phyloP scores from a whole-genome alignment of 2,888 invertebrate genomes.

The Leucophenga montana region DNA sequence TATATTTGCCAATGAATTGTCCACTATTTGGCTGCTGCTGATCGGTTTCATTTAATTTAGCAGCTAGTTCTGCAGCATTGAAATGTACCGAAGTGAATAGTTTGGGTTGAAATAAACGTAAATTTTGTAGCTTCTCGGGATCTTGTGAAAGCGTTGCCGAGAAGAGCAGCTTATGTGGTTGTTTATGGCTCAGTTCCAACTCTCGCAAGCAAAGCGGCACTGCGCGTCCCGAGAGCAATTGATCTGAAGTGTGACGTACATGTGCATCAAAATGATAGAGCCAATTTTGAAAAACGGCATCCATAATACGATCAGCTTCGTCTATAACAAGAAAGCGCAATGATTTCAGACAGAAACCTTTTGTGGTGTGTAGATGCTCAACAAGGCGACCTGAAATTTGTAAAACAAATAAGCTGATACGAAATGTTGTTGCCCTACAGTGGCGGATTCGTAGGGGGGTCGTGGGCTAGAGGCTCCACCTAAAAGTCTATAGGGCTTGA shows the following conservation, averaged over 20 bases:
- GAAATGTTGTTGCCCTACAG: no score
- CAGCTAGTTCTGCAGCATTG: constrained; percentile 48
- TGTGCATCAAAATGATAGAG: constrained; percentile 85
- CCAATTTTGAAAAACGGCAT: constrained; percentile 94
- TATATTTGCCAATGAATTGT: constrained; percentile 83
- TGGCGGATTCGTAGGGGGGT: no score
- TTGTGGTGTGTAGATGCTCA: constrained; percentile 90
- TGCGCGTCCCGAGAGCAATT: constrained; percentile 74
- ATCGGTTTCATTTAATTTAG: constrained; percentile 37
- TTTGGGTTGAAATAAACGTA: constrained; percentile 93
- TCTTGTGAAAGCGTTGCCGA: constrained; percentile 98
- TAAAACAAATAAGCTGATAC: neutral
- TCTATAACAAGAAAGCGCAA: constrained; percentile 91
- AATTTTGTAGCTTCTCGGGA: constrained; percentile 92
- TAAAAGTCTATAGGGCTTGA: no score
- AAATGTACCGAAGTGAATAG: constrained; percentile 85
- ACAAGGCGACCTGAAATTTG: constrained; percentile 80
- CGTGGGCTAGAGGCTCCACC: no score
- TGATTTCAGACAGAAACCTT: constrained; percentile 82
- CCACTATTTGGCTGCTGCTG: constrained; percentile 61
- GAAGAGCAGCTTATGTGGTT: constrained; percentile 91
- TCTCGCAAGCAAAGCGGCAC: constrained; percentile 67
- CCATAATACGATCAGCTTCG: constrained; percentile 96
- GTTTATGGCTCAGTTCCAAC: constrained; percentile 54
- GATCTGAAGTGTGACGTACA: constrained; percentile 75